Evolutionary conservation across 2,888 invertebrate genomes (phyloP).

Genomic region (Acrocyrtus sp.): DNA sequence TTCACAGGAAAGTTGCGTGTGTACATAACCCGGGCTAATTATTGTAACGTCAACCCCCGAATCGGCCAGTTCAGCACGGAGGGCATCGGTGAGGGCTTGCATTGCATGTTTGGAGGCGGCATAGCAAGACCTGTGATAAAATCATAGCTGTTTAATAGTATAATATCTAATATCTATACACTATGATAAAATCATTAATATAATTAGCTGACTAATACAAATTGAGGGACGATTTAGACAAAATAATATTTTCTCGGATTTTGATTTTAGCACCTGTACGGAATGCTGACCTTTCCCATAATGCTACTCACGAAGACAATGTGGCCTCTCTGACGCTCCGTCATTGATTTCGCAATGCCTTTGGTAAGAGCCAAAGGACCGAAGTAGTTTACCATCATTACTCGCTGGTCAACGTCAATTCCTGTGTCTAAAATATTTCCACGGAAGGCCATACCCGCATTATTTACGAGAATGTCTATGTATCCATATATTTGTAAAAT

Average conservation of each 20-base stretch:
- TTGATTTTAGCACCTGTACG: constrained; percentile 75
- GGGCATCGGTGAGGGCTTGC: constrained; percentile 91
- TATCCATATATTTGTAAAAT: constrained; percentile 77
- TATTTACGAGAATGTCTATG: constrained; percentile 91
- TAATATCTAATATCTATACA: too few relatives aligned
- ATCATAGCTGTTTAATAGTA: too few relatives aligned
- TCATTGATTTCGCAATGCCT: constrained; percentile 84
- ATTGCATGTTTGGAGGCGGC: constrained; percentile 94
- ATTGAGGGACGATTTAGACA: too few relatives aligned
- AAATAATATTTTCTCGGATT: too few relatives aligned
- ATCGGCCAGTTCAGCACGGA: constrained; percentile 85
- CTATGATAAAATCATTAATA: too few relatives aligned
- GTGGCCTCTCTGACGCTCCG: constrained; percentile 78
- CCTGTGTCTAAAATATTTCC: constrained; percentile 79
- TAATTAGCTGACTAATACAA: too few relatives aligned
- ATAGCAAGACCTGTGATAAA: too few relatives aligned
- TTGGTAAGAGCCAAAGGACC: constrained; percentile 90
- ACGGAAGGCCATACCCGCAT: constrained; percentile 88
- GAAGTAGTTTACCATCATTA: constrained; percentile 96
- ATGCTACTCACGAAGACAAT: constrained; percentile 91
- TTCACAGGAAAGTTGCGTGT: constrained; percentile 93
- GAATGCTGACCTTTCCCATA: constrained; percentile 91
- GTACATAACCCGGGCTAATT: constrained; percentile 89
- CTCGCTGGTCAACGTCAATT: constrained; percentile 82
- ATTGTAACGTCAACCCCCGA: constrained; percentile 80